These are phyloP conservation scores for Spicauda simplicius DNA, from an alignment of 2,888 invertebrate genomes.

Conservation along the genomic window DNA sequence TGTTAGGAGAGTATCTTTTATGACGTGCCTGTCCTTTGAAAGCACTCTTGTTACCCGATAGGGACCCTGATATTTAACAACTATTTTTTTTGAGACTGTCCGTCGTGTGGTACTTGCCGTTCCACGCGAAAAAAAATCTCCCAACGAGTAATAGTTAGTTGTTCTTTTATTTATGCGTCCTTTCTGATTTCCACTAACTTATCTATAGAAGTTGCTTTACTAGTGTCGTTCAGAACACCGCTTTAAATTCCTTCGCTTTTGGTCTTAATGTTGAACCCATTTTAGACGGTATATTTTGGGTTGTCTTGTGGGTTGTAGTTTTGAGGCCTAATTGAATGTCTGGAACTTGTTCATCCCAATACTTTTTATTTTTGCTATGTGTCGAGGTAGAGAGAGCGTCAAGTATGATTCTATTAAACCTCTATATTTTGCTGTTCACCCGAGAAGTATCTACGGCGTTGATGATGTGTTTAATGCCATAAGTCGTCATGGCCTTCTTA, in stretches of 20 bases:
- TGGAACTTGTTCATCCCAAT: conserved; percentile 26
- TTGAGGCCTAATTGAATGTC: conserved; percentile 37
- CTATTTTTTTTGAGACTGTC: conserved; percentile 40
- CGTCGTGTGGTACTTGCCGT: conserved; percentile 38
- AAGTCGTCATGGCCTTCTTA: conserved; percentile 25
- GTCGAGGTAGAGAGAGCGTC: conserved; percentile 29
- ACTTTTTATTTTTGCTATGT: conserved; percentile 25
- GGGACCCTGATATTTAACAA: conserved; percentile 39
- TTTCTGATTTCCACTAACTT: conserved; percentile 15
- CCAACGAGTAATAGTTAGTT: conserved; percentile 35
- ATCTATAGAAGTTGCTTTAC: neutral
- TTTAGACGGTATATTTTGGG: conserved; percentile 30
- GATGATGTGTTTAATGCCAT: conserved; percentile 38
- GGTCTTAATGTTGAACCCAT: conserved; percentile 27
- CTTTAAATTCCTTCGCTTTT: conserved; percentile 13
- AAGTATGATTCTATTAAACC: conserved; percentile 42
- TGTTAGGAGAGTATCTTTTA: conserved; percentile 24
- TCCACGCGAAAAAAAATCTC: conserved; percentile 39
- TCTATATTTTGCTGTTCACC: conserved; percentile 43
- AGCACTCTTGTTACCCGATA: conserved; percentile 37
- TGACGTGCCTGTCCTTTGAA: conserved; percentile 22
- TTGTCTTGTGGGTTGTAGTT: conserved; percentile 23
- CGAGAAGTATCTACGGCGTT: conserved; percentile 44
- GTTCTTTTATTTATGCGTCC: conserved; percentile 13
- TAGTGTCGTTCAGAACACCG: conserved; percentile 21